Evolutionary conservation across 2,113 vertebrate species (phyloP).

Genomic region (Campylorhamphus procurvoides): DNA sequence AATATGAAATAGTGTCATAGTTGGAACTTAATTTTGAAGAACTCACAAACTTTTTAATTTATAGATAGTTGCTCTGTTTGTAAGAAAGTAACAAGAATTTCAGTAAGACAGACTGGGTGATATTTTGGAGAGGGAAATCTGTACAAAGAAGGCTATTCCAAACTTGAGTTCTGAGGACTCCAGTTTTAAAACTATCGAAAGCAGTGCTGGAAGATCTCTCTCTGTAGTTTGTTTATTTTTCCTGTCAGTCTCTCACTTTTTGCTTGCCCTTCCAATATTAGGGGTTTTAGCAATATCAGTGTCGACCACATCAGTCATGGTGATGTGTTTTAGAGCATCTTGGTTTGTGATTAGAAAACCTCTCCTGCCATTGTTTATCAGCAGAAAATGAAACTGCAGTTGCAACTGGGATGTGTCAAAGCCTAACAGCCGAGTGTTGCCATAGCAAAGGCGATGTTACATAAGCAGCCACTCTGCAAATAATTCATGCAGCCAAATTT

Average conservation of each 20-base stretch:
- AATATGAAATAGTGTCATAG: not conserved
- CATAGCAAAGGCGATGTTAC: slow-evolving; percentile 45
- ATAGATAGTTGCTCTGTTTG: not conserved
- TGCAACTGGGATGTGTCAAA: slow-evolving; percentile 38
- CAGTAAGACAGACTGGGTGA: not conserved
- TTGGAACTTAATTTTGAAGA: not conserved
- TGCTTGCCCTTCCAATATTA: not conserved
- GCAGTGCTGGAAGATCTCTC: not conserved
- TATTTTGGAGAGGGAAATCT: not conserved
- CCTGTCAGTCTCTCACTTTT: not conserved
- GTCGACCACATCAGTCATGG: not conserved
- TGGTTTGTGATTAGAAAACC: slow-evolving; percentile 9
- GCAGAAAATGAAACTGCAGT: slow-evolving; percentile 40
- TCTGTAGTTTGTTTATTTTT: slow-evolving; percentile 7
- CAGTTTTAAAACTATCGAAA: not conserved
- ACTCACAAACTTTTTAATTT: not conserved
- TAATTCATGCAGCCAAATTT: slow-evolving; percentile 37
- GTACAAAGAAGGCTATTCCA: not conserved
- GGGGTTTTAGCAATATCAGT: not conserved
- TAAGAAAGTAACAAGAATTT: not conserved
- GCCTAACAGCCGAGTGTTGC: slow-evolving; percentile 20
- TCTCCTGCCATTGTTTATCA: slow-evolving; percentile 47
- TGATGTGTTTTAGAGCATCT: not conserved
- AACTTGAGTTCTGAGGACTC: slow-evolving; percentile 17
- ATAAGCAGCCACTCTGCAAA: slow-evolving; percentile 43